phyloP scores from a whole-genome alignment of 2,888 invertebrate species.

The Bellardia pandia region DNA sequence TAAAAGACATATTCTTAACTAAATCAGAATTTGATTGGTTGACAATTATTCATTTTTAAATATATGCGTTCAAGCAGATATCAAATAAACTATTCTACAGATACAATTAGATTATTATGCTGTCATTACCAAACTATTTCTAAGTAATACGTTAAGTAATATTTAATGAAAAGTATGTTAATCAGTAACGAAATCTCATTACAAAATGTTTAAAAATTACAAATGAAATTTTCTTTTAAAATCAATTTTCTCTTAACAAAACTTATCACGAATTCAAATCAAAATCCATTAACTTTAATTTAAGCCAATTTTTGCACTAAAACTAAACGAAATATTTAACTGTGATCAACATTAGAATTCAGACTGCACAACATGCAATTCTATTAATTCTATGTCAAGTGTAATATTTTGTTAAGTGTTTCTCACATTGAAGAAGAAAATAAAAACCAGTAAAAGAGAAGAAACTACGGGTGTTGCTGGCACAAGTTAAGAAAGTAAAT shows the following conservation, averaged over 20 bases:
- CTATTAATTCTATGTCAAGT: constrained; percentile 4
- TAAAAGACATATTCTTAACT: too few species aligned
- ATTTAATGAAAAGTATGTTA: too few species aligned
- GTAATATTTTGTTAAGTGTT: background rate
- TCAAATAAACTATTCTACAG: too few species aligned
- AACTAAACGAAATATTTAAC: background rate
- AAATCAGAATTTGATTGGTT: too few species aligned
- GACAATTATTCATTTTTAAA: too few species aligned
- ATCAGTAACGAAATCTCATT: background rate
- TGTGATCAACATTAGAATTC: constrained; percentile 18
- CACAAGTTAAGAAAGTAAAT: constrained; percentile 3
- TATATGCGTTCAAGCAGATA: too few species aligned
- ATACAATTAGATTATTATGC: too few species aligned
- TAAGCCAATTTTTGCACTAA: background rate
- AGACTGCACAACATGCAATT: background rate
- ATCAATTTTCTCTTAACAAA: background rate
- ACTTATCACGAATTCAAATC: background rate
- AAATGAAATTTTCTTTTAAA: background rate
- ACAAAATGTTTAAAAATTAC: background rate
- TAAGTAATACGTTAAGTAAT: too few species aligned
- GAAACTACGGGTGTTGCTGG: background rate
- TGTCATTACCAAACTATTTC: too few species aligned
- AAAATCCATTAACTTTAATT: background rate
- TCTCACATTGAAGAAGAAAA: background rate
- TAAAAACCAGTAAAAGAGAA: too few species aligned